Evolutionary conservation across 2,888 invertebrate genomes (phyloP), one percentile per base, ranked within the genome.

Genomic region (Rhamphomyia laevipes): DNA sequence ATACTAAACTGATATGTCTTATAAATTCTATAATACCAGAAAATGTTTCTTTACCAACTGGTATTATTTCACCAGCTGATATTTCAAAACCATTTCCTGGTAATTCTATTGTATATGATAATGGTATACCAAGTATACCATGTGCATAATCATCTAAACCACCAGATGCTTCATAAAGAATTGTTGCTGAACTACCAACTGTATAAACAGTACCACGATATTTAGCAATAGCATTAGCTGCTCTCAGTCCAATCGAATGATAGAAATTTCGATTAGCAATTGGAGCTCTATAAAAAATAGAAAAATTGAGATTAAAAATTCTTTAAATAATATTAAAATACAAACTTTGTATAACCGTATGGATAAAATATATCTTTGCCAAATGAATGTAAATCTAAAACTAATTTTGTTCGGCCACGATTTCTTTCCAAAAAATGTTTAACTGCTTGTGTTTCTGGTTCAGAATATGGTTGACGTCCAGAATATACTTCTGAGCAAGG

Each of bases 111-210:
- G 83, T 83, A 58, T 77, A 84, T 1, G 79, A 63, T 27, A 83
- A 64, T 7, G 77, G 75, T 41, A 81, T 73, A 33, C 68, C 75
- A 55, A 68, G 57, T 23, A 71, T 71, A n/a, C 67, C 75, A 63
- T 80, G 78, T 23, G 78, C 78, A 64, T 77, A 85, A 59, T 84
- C 84, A 59, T 81, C 80, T 55, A 81, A 72, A 35, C 78, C 78
- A 35, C 84, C 84, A 41, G 68, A 64, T 31, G 78, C 77, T 15
- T 71, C 67, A 54, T 81, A 80, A 55, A 73, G 69, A 7, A 81
- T 62, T 13, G 73, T 71, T 1, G 73, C 61, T 0, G 71, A 70
- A 3, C 74, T 77, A 4, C 80, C 80, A 43, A 77, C 74, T 2
- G 66, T 61, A 53, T 81, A 81, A 12, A 58, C 59, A 3, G 68